These are phyloP conservation scores for Zingel zingel DNA, from an alignment of 2,113 vertebrate species.

Conservation along the genomic window DNA sequence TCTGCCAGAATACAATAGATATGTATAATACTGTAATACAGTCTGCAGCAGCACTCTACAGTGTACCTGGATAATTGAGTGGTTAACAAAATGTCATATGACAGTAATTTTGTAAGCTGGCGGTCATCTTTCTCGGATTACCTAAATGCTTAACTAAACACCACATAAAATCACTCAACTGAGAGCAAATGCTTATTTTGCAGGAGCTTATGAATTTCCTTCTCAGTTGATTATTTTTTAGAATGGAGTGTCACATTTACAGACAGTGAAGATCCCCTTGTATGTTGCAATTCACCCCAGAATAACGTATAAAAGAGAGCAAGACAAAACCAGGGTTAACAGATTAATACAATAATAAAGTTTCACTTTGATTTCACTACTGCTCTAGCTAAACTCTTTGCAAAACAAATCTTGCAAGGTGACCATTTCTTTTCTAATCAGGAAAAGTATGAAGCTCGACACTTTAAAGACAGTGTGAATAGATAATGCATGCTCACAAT, in stretches of 20 bases:
- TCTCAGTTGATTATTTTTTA: constrained; percentile 1
- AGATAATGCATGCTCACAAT: background rate
- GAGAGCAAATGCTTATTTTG: constrained; percentile 16
- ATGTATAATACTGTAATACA: background rate
- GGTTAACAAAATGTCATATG: background rate
- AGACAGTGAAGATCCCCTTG: background rate
- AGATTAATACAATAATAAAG: background rate
- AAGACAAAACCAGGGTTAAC: background rate
- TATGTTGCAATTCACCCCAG: background rate
- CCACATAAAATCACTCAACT: constrained; percentile 8
- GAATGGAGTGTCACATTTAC: background rate
- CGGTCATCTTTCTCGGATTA: background rate
- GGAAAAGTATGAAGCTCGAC: background rate
- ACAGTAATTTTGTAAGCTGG: background rate
- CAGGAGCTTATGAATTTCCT: background rate
- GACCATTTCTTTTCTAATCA: background rate
- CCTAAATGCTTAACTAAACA: constrained; percentile 9
- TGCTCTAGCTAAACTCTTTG: background rate
- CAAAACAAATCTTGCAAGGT: background rate
- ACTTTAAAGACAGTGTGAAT: background rate
- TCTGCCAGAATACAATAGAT: background rate
- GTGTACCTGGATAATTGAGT: background rate
- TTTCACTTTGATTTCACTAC: background rate
- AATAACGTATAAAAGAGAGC: background rate
- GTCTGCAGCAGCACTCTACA: background rate